Evolutionary conservation across 2,113 vertebrate species (phyloP), one percentile per base, ranked within the genome.

Genomic region (Onychostoma macrolepis): DNA sequence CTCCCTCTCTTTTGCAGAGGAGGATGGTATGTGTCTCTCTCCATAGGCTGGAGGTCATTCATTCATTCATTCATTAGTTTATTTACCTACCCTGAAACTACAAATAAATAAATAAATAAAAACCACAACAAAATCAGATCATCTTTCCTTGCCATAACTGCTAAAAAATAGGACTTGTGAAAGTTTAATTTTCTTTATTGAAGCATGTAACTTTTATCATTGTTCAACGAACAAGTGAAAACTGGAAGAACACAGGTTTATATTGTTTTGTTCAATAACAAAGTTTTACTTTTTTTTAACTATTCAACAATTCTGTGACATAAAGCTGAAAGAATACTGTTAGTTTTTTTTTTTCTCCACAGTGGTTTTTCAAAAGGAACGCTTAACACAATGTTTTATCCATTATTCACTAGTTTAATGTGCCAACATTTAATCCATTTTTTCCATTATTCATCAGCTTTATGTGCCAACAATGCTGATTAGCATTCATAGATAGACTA

Each of bases 401-500:
- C 78, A 63, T 80, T 58, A 80, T 80, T 80, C 77, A 80, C 77
- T 13, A 58, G 77, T 58, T 36, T 58, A 58, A 58, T 58, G 50
- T 80, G 78, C 78, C 78, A 80, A 80, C 56, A 63, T 41, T 63
- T 80, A 80, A 80, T 80, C 77, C 0, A 80, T 80, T 58, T 80
- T 80, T 75, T 45, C 36, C 78, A 80, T 80, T 80, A 80, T 80
- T 80, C 78, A 80, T 80, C 30, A 80, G 78, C 56, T 58, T 61
- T 80, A 63, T 80, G 56, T 80, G 78, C 78, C 78, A 80, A 43
- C 56, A 80, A 63, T 3, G n/a, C 78, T 80, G 56, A 41, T 80
- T 80, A 41, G 53, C 78, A 80, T 80, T 41, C 36, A 80, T 41
- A n/a, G 78, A 63, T 63, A 80, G 24, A 58, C 36, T 38, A 41